Percentiles rank a stretch among this genome's conserved stretches.
Evolutionary conservation across 2,888 invertebrate species (phyloP).

Genomic region (Erynnis tages): DNA sequence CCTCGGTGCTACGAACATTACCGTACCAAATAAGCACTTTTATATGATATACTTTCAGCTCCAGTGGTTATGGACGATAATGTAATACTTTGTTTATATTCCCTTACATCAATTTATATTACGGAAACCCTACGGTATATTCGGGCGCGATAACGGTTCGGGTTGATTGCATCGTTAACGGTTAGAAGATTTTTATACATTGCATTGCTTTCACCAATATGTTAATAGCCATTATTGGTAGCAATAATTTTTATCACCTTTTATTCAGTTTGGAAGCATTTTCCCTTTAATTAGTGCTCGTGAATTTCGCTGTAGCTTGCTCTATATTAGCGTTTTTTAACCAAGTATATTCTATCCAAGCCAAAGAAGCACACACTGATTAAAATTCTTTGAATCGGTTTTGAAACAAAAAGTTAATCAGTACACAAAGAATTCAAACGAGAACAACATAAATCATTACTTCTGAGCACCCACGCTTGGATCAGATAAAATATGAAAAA

Average conservation of each 20-base stretch:
- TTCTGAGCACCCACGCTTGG: too few relatives aligned
- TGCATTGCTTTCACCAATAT: conserved; percentile 3
- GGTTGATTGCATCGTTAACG: neutral
- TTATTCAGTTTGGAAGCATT: neutral
- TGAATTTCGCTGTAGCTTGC: neutral
- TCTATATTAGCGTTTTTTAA: conserved; percentile 12
- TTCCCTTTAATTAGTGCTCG: neutral
- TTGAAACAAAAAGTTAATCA: conserved; percentile 7
- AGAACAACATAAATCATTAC: conserved; percentile 4
- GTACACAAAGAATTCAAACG: neutral
- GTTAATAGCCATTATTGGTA: neutral
- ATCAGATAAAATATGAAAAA: too few relatives aligned
- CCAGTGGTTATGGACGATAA: neutral
- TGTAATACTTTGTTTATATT: neutral
- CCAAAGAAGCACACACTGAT: conserved; percentile 13
- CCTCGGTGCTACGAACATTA: too few relatives aligned
- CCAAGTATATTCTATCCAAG: neutral
- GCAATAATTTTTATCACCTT: neutral
- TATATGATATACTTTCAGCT: too few relatives aligned
- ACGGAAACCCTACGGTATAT: neutral
- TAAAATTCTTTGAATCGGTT: conserved; percentile 12
- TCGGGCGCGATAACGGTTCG: neutral
- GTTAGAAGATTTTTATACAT: neutral
- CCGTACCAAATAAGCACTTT: too few relatives aligned
- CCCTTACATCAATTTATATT: neutral